Conservation (phyloP, 2,888 invertebrate species). For the Allophyes oxyacanthae region DNA sequence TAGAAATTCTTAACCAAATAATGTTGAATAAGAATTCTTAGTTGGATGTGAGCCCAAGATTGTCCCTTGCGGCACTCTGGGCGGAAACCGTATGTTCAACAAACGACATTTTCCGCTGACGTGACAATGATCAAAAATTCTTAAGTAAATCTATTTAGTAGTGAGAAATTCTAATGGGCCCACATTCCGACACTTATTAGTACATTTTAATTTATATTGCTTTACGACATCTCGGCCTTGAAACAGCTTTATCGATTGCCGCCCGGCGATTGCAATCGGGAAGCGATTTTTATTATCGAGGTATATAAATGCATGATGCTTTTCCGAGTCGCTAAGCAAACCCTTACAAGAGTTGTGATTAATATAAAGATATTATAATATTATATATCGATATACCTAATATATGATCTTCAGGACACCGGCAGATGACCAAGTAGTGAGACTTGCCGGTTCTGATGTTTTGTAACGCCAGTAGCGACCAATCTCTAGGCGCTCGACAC, state of each 20-base stretch:
- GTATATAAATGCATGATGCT: too few relatives aligned
- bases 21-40: conserved; percentile 33
- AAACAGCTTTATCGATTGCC: too few relatives aligned
- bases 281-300: too few relatives aligned
- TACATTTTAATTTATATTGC: neutral
- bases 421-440: conserved; percentile 97
- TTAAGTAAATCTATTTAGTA: conserved; percentile 8
- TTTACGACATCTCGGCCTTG: neutral
- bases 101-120: neutral
- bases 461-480: conserved; percentile 97
- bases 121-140: conserved; percentile 16
- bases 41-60: conserved; percentile 29
- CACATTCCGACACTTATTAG: neutral
- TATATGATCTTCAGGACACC: conserved; percentile 95
- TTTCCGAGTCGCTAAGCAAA: too few relatives aligned
- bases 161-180: conserved; percentile 8
- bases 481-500: conserved; percentile 96
- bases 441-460: conserved; percentile 98
- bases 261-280: too few relatives aligned
- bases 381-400: conserved; percentile 90
- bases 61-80: conserved; percentile 21
- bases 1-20: conserved; percentile 43
- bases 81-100: conserved; percentile 6
- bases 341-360: too few relatives aligned
- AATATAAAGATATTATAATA: too few relatives aligned